Percentiles rank a stretch among this genome's conserved stretches.
These are phyloP conservation scores for Tyrannus savana DNA, from an alignment of 2,113 vertebrate genomes.

Conservation along the genomic window DNA sequence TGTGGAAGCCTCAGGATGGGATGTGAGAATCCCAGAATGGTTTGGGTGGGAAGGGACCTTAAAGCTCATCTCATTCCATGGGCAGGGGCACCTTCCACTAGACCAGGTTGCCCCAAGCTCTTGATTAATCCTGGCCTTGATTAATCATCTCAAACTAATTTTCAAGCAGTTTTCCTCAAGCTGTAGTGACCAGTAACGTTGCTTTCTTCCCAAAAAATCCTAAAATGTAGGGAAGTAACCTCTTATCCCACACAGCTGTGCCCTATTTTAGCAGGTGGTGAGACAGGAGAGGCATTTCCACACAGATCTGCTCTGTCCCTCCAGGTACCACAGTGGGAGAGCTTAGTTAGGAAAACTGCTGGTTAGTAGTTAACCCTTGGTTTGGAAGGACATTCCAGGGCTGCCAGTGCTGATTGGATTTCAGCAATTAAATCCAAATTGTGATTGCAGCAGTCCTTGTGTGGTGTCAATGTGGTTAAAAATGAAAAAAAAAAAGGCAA, in stretches of 20 bases:
- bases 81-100: not conserved
- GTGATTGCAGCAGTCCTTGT: not conserved
- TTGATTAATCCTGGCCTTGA: not conserved
- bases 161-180: not conserved
- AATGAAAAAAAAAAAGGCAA: not conserved
- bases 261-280: not conserved
- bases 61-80: not conserved
- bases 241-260: rapidly evolving
- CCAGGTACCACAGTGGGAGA: not conserved
- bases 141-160: not conserved
- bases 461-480: not conserved
- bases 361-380: not conserved
- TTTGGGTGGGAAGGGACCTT: not conserved
- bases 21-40: not conserved
- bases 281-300: not conserved
- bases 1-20: not conserved
- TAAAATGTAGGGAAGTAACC: not conserved
- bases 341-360: not conserved
- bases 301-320: not conserved
- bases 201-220: not conserved
- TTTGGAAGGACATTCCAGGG: not conserved
- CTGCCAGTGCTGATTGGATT: not conserved
- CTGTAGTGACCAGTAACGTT: not conserved
- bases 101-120: not conserved
- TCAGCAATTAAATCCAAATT: not conserved